Evolutionary conservation across 1,140 invertebrate species (phyloP).

Genomic region (Pachypsylla venusta): DNA sequence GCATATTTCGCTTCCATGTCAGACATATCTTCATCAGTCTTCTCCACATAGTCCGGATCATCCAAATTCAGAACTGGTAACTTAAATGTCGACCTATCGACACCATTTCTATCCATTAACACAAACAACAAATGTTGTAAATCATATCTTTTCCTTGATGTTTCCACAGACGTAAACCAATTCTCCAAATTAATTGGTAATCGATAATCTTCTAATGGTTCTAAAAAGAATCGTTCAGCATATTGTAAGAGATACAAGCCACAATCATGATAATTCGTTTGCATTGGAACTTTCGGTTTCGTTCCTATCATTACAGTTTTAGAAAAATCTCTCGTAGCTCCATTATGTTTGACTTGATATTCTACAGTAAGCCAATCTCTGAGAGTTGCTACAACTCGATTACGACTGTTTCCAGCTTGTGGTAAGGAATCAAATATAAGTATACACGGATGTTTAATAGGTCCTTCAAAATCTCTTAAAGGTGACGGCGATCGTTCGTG

Average conservation of each 20-base stretch:
- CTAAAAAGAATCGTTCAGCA: constrained; percentile 86
- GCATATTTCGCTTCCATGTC: too few relatives aligned
- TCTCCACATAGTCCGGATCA: not conserved
- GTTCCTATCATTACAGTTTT: constrained; percentile 69
- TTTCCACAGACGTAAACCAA: not conserved
- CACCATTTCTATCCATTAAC: not conserved
- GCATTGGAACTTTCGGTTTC: constrained; percentile 81
- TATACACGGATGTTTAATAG: constrained; percentile 57
- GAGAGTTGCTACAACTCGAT: constrained; percentile 68
- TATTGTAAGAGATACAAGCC: constrained; percentile 91
- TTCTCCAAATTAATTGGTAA: not conserved
- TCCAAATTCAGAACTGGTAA: not conserved
- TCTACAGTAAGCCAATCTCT: constrained; percentile 81
- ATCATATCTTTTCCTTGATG: not conserved
- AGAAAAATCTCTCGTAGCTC: constrained; percentile 47
- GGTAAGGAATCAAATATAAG: constrained; percentile 83
- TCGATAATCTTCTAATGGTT: not conserved
- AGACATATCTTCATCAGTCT: too few relatives aligned
- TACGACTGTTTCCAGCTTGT: constrained; percentile 51
- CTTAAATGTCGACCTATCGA: not conserved
- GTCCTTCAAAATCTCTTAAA: not conserved
- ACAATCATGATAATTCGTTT: constrained; percentile 94
- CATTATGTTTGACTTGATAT: constrained; percentile 55
- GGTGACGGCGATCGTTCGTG: not conserved
- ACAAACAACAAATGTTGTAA: constrained; percentile 1